These are phyloP conservation scores for Vireo altiloquus DNA, from an alignment of 2,113 vertebrate genomes.

Conservation along the genomic window DNA sequence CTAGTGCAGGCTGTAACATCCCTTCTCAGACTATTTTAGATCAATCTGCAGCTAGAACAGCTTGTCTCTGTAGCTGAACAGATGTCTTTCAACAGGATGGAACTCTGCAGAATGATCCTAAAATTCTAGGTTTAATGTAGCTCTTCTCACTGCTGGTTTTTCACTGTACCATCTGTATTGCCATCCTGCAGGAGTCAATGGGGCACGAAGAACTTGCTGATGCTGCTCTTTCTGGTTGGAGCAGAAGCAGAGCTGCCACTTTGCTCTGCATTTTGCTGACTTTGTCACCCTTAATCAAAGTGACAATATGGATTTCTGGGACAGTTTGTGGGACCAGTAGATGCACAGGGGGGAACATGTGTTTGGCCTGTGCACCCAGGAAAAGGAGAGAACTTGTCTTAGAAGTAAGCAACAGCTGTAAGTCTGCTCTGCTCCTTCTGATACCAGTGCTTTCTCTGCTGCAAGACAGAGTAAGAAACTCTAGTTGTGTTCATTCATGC, in stretches of 20 bases:
- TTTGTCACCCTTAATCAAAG: not conserved
- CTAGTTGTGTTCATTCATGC: not conserved
- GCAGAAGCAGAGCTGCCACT: not conserved
- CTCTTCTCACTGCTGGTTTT: not conserved
- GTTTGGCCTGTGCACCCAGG: not conserved
- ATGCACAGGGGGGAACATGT: not conserved
- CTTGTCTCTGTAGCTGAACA: slow-evolving; percentile 11
- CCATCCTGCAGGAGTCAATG: not conserved
- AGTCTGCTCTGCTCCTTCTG: not conserved
- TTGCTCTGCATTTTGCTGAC: not conserved
- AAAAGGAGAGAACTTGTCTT: not conserved
- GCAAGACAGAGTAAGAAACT: not conserved
- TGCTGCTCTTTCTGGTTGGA: not conserved
- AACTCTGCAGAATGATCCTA: not conserved
- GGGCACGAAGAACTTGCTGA: slow-evolving; percentile 22
- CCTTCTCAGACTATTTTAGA: not conserved
- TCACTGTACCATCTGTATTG: not conserved
- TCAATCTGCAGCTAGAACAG: not conserved
- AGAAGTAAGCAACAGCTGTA: not conserved
- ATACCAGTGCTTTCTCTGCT: not conserved
- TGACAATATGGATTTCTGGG: not conserved
- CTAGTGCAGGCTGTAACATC: not conserved
- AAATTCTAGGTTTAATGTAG: not conserved
- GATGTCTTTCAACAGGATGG: slow-evolving; percentile 36
- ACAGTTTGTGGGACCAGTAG: not conserved